Percentiles rank a stretch among this genome's conserved stretches.
phyloP scores from a whole-genome alignment of 2,888 invertebrate genomes.

The Meiosimyza platycephala region DNA sequence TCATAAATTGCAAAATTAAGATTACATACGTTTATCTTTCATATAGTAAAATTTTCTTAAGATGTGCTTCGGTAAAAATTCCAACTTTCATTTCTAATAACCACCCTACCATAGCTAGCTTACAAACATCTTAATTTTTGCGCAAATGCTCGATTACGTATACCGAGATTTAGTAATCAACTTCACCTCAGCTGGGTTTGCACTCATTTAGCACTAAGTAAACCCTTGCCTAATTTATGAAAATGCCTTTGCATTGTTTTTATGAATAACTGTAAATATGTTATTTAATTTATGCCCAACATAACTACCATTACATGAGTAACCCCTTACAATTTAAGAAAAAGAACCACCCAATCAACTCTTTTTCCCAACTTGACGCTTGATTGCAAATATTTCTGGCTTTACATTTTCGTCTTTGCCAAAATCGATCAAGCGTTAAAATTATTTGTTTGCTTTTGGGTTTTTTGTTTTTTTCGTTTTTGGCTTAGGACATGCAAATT shows the following conservation, averaged over 20 bases:
- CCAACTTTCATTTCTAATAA: too few relatives aligned
- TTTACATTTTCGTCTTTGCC: background rate
- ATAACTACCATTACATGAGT: background rate
- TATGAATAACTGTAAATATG: background rate
- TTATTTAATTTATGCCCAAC: conserved; percentile 2
- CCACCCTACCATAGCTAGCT: too few relatives aligned
- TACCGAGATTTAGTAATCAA: too few relatives aligned
- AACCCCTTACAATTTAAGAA: background rate
- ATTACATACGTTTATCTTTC: too few relatives aligned
- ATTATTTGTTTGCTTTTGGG: background rate
- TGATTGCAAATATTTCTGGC: background rate
- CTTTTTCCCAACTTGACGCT: background rate
- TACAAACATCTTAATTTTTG: too few relatives aligned
- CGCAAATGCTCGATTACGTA: too few relatives aligned
- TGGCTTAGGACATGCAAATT: conserved; percentile 8
- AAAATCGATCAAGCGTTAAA: conserved; percentile 13
- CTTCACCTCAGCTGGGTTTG: too few relatives aligned
- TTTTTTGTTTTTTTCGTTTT: background rate
- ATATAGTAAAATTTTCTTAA: too few relatives aligned
- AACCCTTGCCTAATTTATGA: background rate
- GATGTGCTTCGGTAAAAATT: too few relatives aligned
- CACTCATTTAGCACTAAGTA: too few relatives aligned
- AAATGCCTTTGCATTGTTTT: conserved; percentile 5
- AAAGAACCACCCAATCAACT: too few relatives aligned
- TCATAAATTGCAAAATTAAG: too few relatives aligned